Evolutionary conservation across 2,888 invertebrate species (phyloP).

Genomic region (Spicauda simplicius): DNA sequence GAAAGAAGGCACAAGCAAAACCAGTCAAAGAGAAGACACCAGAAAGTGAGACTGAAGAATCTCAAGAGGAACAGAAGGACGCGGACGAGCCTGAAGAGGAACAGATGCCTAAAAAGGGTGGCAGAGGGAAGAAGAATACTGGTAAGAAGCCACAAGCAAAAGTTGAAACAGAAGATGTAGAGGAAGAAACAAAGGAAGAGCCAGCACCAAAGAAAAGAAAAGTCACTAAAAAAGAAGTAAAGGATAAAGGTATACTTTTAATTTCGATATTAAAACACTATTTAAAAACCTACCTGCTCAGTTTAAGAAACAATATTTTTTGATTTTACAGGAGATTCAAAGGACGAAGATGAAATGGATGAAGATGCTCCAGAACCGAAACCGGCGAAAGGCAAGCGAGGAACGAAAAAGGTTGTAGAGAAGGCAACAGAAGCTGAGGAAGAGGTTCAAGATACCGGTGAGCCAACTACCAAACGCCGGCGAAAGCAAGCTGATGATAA

Average conservation of each 20-base stretch:
- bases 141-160: conserved; percentile 65
- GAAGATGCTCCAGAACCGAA: conserved; percentile 59
- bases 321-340: conserved; percentile 56
- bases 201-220: conserved; percentile 62
- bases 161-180: conserved; percentile 58
- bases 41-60: conserved; percentile 55
- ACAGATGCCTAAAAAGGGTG: conserved; percentile 65
- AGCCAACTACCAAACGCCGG: conserved; percentile 66
- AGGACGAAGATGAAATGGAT: conserved; percentile 60
- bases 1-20: conserved; percentile 52
- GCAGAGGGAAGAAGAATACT: conserved; percentile 62
- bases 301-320: not conserved
- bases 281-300: not conserved
- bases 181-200: conserved; percentile 53
- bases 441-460: conserved; percentile 60
- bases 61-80: conserved; percentile 53
- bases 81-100: conserved; percentile 53
- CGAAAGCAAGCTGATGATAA: conserved; percentile 73
- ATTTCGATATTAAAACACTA: conserved; percentile 4
- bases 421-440: conserved; percentile 54
- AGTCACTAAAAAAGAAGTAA: conserved; percentile 63
- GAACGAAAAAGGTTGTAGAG: conserved; percentile 63
- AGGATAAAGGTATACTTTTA: conserved; percentile 57
- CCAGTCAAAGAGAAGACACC: conserved; percentile 54
- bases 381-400: conserved; percentile 67